Base-by-base conservation (phyloP, 2,797 vertebrate species). In the Xiphophorus birchmanni region DNA sequence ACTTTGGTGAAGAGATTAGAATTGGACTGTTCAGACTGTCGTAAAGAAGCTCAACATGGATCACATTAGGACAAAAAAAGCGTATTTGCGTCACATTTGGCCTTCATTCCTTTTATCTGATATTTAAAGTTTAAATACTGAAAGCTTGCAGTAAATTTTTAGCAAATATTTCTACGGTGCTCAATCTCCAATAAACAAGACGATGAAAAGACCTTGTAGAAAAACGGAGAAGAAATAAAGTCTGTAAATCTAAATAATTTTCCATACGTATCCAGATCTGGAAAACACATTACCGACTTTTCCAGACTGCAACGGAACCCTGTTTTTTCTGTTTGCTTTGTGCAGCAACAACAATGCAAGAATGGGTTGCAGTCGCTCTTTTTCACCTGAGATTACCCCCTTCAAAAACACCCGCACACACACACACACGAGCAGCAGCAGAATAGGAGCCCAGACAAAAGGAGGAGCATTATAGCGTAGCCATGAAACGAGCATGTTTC, bases 301-400 rank as follows among this genome's bases (percentile, higher is more conserved):
- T 72, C 69, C 42, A 45, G 69, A 45, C 11, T 45, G 42, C 42
- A 45, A 3, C n/a, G 26, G 26, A 72, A 45, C 42, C 42, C 42
- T 17, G 23, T 44, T 45, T 45, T 58, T 4, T 17, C 4, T 45
- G 69, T 9, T 72, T 15, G 42, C 69, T 72, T 71, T 18, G 6
- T 71, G 77, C 71, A 72, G 81, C 76, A 69, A 81, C 83, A 56
- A 44, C 80, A 80, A 71, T 23, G 32, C 79, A 77, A 84, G 79
- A 63, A 50, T 0, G 29, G 71, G 35, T 78, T 11, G 15, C 58
- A 76, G 72, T 76, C 73, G 15, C 81, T 83, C 69, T 71, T 75
- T 87, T 87, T 82, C 82, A 86, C 84, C 89, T 77, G 81, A 89
- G 87, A 92, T 88, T 84, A 87, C 32, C 67, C 67, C 81, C 77